Evolutionary conservation across 2,888 invertebrate genomes (phyloP).

Genomic region (Drosophila atripex): DNA sequence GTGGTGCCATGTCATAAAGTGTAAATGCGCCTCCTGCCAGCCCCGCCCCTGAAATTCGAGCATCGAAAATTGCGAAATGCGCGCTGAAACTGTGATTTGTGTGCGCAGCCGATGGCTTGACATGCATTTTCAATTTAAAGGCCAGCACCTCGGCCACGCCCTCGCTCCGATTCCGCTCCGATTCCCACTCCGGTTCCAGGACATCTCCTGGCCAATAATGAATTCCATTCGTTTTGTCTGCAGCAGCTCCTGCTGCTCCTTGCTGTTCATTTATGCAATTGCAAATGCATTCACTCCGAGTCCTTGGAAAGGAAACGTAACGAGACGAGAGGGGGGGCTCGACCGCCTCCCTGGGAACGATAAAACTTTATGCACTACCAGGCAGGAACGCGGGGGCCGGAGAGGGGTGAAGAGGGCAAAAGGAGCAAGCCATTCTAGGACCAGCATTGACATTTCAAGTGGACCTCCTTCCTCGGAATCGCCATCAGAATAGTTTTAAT

Average conservation of each 20-base stretch:
- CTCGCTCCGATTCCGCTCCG: slow-evolving; percentile 1
- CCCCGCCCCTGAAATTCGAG: slow-evolving; percentile 39
- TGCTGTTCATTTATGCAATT: slow-evolving; percentile 59
- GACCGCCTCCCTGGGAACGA: slow-evolving; percentile 49
- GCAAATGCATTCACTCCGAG: slow-evolving; percentile 52
- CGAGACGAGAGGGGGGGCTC: slow-evolving; percentile 1
- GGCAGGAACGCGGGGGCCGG: slow-evolving; percentile 4
- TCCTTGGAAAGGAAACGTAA: slow-evolving; percentile 40
- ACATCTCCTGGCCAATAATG: slow-evolving; percentile 71
- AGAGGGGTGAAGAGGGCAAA: not conserved
- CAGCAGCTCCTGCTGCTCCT: slow-evolving; percentile 27
- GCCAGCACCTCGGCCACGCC: slow-evolving; percentile 22
- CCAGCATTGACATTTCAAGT: slow-evolving; percentile 81
- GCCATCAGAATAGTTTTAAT: slow-evolving; percentile 78
- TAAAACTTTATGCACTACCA: slow-evolving; percentile 78
- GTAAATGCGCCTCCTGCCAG: slow-evolving; percentile 39
- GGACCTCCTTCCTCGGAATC: slow-evolving; percentile 61
- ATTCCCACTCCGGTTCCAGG: slow-evolving; percentile 10
- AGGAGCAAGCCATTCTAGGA: slow-evolving; percentile 38
- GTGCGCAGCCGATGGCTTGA: slow-evolving; percentile 66
- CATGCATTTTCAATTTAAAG: slow-evolving; percentile 82
- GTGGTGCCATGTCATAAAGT: slow-evolving; percentile 69
- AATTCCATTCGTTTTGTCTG: slow-evolving; percentile 78
- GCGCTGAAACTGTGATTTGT: slow-evolving; percentile 63
- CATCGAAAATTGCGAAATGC: slow-evolving; percentile 54